Evolutionary conservation across 2,797 vertebrate species (phyloP).

Genomic region (Eleutherodactylus coqui): DNA sequence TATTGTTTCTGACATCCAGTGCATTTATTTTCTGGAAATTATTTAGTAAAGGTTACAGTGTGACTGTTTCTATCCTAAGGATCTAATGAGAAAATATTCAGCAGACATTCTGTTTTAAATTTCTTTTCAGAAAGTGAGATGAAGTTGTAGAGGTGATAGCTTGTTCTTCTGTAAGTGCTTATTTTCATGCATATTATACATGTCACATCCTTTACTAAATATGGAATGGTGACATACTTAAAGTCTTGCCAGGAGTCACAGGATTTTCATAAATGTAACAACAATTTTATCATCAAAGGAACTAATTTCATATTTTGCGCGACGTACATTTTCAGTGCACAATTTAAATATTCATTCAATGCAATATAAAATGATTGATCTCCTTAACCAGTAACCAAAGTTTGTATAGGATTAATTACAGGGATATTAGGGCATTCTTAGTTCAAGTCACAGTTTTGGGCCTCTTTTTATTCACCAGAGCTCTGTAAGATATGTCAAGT

Average conservation of each 20-base stretch:
- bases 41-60: constrained; percentile 28
- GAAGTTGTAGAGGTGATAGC: not conserved
- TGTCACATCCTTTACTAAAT: not conserved
- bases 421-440: not conserved
- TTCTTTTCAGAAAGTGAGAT: constrained; percentile 3
- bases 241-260: not conserved
- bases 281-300: not conserved
- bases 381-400: too few species aligned
- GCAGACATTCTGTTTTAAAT: not conserved
- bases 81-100: constrained; percentile 1
- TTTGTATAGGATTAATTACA: not conserved
- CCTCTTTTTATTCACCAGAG: too few species aligned
- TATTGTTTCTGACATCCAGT: constrained; percentile 35
- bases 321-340: too few species aligned
- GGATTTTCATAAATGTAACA: not conserved
- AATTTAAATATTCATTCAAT: too few species aligned
- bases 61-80: constrained; percentile 19
- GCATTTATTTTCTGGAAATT: constrained; percentile 35
- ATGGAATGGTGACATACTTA: not conserved
- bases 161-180: not conserved
- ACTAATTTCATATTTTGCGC: not conserved
- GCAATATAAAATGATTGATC: too few species aligned
- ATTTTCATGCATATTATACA: not conserved
- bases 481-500: too few species aligned
- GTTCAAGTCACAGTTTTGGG: not conserved